Conservation (phyloP, 2,888 invertebrate species). For the Diadromus collaris region DNA sequence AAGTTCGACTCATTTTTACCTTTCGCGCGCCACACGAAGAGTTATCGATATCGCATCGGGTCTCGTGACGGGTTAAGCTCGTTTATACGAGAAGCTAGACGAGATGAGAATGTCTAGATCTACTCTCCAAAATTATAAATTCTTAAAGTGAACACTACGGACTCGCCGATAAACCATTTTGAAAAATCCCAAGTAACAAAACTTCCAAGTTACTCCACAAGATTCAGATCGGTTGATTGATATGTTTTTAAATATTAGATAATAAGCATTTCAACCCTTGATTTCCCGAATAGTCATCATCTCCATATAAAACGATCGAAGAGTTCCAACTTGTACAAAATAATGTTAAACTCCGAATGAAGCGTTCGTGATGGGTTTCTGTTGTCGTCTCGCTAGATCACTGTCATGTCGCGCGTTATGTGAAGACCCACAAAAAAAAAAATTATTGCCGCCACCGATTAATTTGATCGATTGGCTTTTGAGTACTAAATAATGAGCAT, state of each 20-base stretch:
- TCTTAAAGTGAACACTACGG: not conserved
- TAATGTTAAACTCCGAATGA: not conserved
- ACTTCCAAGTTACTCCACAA: not conserved
- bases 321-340: not conserved
- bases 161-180: not conserved
- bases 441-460: not conserved
- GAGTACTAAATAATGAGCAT: not conserved
- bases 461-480: not conserved
- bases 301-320: too few relatives aligned
- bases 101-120: not conserved
- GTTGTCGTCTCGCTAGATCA: not conserved
- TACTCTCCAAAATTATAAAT: not conserved
- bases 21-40: not conserved
- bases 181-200: not conserved
- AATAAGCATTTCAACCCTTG: too few relatives aligned
- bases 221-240: not conserved
- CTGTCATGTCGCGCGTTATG: slow-evolving; percentile 11
- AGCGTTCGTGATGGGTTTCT: not conserved
- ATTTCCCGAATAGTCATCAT: not conserved
- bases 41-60: not conserved
- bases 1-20: not conserved
- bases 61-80: not conserved
- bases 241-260: not conserved
- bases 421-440: slow-evolving; percentile 2
- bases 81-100: not conserved